A percentile compares a stretch with the other conserved stretches of the same genome.
These are phyloP conservation scores for Rhea americana DNA, from an alignment of 2,113 vertebrate genomes.

Conservation along the genomic window DNA sequence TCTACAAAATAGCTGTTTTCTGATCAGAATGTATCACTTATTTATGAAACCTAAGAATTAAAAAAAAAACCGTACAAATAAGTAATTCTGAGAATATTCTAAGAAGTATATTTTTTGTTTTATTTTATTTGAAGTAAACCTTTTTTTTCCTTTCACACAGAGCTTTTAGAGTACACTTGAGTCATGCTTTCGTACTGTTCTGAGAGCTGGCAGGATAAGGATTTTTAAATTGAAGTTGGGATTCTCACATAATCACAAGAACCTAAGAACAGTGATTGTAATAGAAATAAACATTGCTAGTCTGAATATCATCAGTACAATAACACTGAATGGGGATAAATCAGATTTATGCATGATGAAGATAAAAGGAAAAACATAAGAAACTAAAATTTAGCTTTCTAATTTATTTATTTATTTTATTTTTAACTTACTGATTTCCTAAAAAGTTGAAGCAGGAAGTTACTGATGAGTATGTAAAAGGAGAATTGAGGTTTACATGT, in stretches of 20 bases:
- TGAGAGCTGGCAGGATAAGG: conserved; percentile 33
- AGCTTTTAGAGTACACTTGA: conserved; percentile 57
- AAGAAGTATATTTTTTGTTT: neutral
- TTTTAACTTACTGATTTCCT: neutral
- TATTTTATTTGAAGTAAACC: conserved; percentile 16
- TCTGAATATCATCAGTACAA: neutral
- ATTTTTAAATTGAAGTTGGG: conserved; percentile 53
- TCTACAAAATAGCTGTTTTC: neutral
- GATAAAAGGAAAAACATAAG: neutral
- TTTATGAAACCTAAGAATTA: neutral
- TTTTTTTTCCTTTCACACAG: conserved; percentile 25
- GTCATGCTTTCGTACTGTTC: conserved; percentile 10
- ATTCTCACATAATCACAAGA: conserved; percentile 52
- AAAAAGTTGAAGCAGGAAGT: neutral
- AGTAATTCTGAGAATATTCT: neutral
- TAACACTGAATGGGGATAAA: neutral
- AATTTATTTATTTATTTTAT: neutral
- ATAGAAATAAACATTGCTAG: conserved; percentile 43
- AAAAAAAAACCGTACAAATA: neutral
- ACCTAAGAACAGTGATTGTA: neutral
- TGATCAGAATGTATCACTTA: neutral
- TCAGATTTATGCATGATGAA: neutral
- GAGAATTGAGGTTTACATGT: neutral
- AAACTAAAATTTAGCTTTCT: neutral
- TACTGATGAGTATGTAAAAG: neutral